phyloP scores from a whole-genome alignment of 2,113 vertebrate genomes.

The Columba janthina region DNA sequence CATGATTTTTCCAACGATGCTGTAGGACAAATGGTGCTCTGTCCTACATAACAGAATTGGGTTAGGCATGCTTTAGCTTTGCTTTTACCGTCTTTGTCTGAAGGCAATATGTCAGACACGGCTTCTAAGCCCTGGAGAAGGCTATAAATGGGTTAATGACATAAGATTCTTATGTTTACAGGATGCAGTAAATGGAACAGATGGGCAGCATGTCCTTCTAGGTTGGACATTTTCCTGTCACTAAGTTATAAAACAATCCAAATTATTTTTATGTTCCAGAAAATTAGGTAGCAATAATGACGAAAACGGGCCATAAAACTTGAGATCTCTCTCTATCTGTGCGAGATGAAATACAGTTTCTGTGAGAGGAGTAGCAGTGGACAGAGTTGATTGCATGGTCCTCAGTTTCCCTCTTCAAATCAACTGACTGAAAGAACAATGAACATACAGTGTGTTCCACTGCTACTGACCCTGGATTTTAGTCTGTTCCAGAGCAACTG shows the following conservation, averaged over 20 bases:
- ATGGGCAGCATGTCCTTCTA: constrained; percentile 32
- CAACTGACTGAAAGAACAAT: neutral
- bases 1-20: neutral
- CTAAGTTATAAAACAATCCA: constrained; percentile 51
- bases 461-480: neutral
- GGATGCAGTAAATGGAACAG: constrained; percentile 59
- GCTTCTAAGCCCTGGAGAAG: constrained; percentile 31
- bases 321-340: neutral
- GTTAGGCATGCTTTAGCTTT: neutral
- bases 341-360: neutral
- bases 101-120: neutral
- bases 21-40: neutral
- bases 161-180: constrained; percentile 36
- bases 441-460: neutral
- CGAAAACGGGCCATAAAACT: constrained; percentile 52
- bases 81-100: neutral
- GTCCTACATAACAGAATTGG: neutral
- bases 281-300: constrained; percentile 60
- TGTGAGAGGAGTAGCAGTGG: neutral
- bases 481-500: neutral
- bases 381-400: neutral
- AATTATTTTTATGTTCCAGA: constrained; percentile 60
- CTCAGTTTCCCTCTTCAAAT: neutral
- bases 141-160: constrained; percentile 57
- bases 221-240: constrained; percentile 33